Conservation (phyloP, 92 coral and sea anemone genomes). For the Micromussa lordhowensis region DNA sequence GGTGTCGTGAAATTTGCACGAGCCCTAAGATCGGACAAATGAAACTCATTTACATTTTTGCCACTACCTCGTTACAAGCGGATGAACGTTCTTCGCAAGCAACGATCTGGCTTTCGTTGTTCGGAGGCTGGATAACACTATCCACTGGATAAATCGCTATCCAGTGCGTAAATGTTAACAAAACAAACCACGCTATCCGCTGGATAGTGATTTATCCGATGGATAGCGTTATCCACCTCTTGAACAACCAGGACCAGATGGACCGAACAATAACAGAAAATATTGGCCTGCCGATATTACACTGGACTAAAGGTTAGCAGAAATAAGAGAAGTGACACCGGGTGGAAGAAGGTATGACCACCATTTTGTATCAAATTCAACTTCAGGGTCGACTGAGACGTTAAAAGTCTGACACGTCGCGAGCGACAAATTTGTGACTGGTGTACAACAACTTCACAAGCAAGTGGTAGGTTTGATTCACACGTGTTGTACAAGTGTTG, state of each 20-base stretch:
- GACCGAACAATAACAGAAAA: background rate
- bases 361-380: background rate
- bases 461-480: too few relatives aligned
- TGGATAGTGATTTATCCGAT: too few relatives aligned
- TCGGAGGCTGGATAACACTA: too few relatives aligned
- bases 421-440: background rate
- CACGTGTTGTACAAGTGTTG: too few relatives aligned
- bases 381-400: background rate
- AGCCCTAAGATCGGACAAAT: background rate
- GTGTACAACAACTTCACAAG: background rate
- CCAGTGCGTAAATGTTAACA: too few relatives aligned
- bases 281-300: background rate
- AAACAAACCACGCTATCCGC: too few relatives aligned
- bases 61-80: background rate
- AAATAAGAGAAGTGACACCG: background rate
- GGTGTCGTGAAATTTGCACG: constrained; percentile 1
- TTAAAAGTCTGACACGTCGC: background rate
- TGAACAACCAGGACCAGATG: too few relatives aligned
- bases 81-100: background rate
- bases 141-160: too few relatives aligned
- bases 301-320: background rate
- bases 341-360: background rate
- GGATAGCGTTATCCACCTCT: too few relatives aligned
- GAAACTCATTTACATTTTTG: background rate
- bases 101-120: too few relatives aligned